phyloP scores from a whole-genome alignment of 2,797 vertebrate species.

The Kryptopterus vitreolus region DNA sequence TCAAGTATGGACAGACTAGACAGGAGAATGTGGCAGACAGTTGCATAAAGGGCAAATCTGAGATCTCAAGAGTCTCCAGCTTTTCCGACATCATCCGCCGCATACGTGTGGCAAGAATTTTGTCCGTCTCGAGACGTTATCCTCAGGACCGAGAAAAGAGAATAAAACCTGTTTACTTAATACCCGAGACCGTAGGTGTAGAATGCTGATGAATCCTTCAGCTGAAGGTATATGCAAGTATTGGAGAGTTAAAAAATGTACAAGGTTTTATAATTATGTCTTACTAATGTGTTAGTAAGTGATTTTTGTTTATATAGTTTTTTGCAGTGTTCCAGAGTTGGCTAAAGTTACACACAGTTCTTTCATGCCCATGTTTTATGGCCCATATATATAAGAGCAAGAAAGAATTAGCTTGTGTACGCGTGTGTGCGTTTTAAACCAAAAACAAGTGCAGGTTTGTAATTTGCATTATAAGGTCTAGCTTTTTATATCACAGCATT shows the following conservation, averaged over 20 bases:
- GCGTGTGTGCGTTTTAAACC: no score
- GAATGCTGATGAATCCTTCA: slow-evolving; percentile 2
- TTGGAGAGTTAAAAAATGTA: not conserved
- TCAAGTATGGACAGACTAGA: not conserved
- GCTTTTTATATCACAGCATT: not conserved
- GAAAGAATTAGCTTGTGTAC: no score
- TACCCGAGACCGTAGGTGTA: not conserved
- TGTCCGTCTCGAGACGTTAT: not conserved
- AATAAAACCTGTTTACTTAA: not conserved
- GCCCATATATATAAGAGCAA: not conserved
- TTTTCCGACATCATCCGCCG: not conserved
- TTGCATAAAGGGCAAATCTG: not conserved
- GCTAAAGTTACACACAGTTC: slow-evolving; percentile 5
- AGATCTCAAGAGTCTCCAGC: not conserved
- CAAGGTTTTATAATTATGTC: no score
- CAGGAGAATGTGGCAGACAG: not conserved
- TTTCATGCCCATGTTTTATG: not conserved
- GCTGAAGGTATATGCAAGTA: not conserved
- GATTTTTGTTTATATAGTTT: not conserved
- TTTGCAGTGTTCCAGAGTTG: slow-evolving; percentile 1
- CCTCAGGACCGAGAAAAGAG: not conserved
- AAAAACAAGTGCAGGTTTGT: no score
- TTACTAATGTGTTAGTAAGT: no score
- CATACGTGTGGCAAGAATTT: not conserved
- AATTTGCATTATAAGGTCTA: not conserved